Conservation (phyloP, 1,140 invertebrate species). For the Heliconius hermathena region DNA sequence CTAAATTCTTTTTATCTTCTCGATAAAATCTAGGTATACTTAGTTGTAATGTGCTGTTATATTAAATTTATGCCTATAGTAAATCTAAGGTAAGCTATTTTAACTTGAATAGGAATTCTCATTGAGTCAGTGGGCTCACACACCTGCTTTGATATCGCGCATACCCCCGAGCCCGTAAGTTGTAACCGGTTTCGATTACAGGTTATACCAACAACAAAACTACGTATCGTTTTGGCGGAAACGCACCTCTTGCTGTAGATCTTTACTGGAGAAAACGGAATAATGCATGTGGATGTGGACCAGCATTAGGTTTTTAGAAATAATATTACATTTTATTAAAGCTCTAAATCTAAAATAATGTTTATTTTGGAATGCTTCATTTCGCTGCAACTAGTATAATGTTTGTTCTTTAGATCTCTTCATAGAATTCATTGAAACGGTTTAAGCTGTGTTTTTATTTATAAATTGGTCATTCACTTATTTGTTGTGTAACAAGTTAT, state of each 20-base stretch:
- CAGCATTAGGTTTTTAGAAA: not conserved
- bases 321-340: not conserved
- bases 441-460: slow-evolving; percentile 4
- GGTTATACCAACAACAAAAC: slow-evolving; percentile 63
- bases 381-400: not conserved
- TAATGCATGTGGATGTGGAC: not conserved
- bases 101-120: slow-evolving; percentile 70
- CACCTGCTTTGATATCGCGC: slow-evolving; percentile 78
- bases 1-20: not conserved
- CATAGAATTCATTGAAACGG: not conserved
- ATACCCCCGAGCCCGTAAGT: slow-evolving; percentile 70
- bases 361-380: slow-evolving; percentile 5
- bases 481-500: not conserved
- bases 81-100: slow-evolving; percentile 50
- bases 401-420: slow-evolving; percentile 7
- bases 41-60: not conserved
- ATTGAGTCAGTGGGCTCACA: slow-evolving; percentile 72
- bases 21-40: not conserved
- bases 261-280: slow-evolving; percentile 12
- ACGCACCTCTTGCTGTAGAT: slow-evolving; percentile 55
- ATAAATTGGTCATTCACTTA: not conserved
- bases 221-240: slow-evolving; percentile 74
- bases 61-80: slow-evolving; percentile 23
- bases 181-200: slow-evolving; percentile 78
- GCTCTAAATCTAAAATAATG: not conserved